Percentiles rank a stretch among this genome's conserved stretches.
Conservation (phyloP, 2,888 invertebrate genomes). For the Polydrusus tereticollis region DNA sequence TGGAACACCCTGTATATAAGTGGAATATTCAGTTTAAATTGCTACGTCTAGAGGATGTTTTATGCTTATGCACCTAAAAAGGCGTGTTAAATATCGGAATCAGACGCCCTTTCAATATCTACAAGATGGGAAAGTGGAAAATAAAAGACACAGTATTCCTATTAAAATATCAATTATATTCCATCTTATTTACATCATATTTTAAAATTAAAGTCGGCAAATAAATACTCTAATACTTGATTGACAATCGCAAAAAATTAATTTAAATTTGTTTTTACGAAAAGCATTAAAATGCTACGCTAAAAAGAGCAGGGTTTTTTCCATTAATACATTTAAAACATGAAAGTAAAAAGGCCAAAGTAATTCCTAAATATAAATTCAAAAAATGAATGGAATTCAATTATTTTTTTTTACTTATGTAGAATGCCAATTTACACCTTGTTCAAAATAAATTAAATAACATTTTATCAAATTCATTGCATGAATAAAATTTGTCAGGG, state of each 20-base stretch:
- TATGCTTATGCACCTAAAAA: too few relatives aligned
- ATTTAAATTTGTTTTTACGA: conserved; percentile 1
- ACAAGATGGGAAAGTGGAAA: neutral
- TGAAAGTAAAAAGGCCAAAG: neutral
- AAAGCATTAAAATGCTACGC: neutral
- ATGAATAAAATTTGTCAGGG: too few relatives aligned
- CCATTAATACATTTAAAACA: neutral
- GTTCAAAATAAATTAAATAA: neutral
- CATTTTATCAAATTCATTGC: neutral
- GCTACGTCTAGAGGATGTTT: too few relatives aligned
- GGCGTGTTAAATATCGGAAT: too few relatives aligned
- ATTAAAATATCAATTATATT: conserved; percentile 27
- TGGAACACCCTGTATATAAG: too few relatives aligned
- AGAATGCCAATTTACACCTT: neutral
- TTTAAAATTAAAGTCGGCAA: conserved; percentile 1
- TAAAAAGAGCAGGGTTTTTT: neutral
- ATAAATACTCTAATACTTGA: conserved; percentile 4
- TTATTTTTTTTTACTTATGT: neutral
- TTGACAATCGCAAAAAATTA: conserved; percentile 24
- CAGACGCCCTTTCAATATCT: neutral
- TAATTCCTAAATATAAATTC: neutral
- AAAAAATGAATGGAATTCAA: neutral
- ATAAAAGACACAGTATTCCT: neutral
- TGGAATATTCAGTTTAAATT: too few relatives aligned
- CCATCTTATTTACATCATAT: conserved; percentile 9